A percentile compares a stretch with the other conserved stretches of the same genome.
These are phyloP conservation scores for Stegastes partitus DNA, from an alignment of 2,113 vertebrate genomes.

Conservation along the genomic window DNA sequence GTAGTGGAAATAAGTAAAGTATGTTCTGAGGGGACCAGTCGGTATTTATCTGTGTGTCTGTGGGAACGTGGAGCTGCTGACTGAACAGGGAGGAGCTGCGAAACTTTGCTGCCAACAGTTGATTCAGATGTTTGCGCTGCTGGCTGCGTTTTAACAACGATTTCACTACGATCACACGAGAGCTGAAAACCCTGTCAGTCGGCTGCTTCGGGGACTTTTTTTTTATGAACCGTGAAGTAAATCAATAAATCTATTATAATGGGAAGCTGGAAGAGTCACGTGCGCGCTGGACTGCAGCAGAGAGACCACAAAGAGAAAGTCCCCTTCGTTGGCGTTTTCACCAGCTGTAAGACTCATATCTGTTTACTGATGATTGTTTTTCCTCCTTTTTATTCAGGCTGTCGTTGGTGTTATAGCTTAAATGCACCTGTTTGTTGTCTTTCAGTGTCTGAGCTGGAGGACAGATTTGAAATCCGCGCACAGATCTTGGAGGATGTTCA, in stretches of 20 bases:
- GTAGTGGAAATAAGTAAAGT: no score
- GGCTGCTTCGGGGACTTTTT: not conserved
- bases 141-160: not conserved
- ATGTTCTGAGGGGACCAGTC: no score
- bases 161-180: not conserved
- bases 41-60: no score
- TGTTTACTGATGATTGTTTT: not conserved
- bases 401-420: not conserved
- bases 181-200: not conserved
- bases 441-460: constrained; percentile 79
- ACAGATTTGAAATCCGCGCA: constrained; percentile 73
- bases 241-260: constrained; percentile 45
- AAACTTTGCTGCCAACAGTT: not conserved
- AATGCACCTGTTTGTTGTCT: not conserved
- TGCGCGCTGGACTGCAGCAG: constrained; percentile 66
- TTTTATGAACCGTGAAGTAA: not conserved
- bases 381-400: not conserved
- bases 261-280: constrained; percentile 82
- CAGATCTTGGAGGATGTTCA: constrained; percentile 69
- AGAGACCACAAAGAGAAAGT: constrained; percentile 78
- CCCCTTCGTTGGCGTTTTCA: constrained; percentile 77
- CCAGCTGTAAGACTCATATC: constrained; percentile 63
- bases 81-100: constrained; percentile 52
- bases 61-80: constrained; percentile 23
- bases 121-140: not conserved